Conservation (phyloP, 2,888 invertebrate genomes). For the Nysson spinosus region DNA sequence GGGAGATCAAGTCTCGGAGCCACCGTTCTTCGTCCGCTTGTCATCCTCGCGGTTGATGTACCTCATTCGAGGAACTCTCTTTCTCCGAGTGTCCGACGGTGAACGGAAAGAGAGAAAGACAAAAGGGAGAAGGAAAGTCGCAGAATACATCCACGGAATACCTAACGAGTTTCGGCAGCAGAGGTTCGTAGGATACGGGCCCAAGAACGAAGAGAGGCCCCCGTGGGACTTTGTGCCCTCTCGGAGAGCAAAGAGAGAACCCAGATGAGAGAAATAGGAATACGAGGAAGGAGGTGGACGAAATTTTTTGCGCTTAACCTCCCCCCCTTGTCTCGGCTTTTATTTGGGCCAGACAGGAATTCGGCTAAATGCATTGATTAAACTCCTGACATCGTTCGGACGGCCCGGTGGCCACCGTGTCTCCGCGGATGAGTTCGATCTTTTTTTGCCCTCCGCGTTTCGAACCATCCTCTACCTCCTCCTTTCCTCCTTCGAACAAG, state of each 20-base stretch:
- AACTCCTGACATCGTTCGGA: slow-evolving; percentile 74
- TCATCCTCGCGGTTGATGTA: slow-evolving; percentile 58
- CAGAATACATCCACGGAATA: slow-evolving; percentile 70
- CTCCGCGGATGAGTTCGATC: slow-evolving; percentile 67
- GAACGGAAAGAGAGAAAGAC: slow-evolving; percentile 9
- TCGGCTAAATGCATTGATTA: slow-evolving; percentile 78
- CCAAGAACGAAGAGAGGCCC: slow-evolving; percentile 12
- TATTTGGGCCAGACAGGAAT: slow-evolving; percentile 77
- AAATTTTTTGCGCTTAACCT: slow-evolving; percentile 67
- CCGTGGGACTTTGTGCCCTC: slow-evolving; percentile 31
- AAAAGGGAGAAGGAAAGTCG: slow-evolving; percentile 24
- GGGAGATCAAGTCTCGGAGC: too few species aligned
- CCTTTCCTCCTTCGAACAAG: slow-evolving; percentile 4
- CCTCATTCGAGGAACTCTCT: slow-evolving; percentile 55
- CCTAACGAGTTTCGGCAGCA: slow-evolving; percentile 63
- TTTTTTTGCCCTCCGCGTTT: slow-evolving; percentile 59
- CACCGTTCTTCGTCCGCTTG: slow-evolving; percentile 53
- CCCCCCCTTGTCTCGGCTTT: slow-evolving; percentile 71
- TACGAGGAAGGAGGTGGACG: slow-evolving; percentile 1
- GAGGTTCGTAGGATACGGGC: slow-evolving; percentile 17
- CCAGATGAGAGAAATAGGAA: slow-evolving; percentile 28
- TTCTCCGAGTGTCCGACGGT: slow-evolving; percentile 21
- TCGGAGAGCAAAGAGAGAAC: slow-evolving; percentile 39
- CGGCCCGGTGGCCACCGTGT: slow-evolving; percentile 74
- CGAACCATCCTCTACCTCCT: not conserved